phyloP scores from a whole-genome alignment of 1,140 invertebrate species.

The Drosophila nebulosa region DNA sequence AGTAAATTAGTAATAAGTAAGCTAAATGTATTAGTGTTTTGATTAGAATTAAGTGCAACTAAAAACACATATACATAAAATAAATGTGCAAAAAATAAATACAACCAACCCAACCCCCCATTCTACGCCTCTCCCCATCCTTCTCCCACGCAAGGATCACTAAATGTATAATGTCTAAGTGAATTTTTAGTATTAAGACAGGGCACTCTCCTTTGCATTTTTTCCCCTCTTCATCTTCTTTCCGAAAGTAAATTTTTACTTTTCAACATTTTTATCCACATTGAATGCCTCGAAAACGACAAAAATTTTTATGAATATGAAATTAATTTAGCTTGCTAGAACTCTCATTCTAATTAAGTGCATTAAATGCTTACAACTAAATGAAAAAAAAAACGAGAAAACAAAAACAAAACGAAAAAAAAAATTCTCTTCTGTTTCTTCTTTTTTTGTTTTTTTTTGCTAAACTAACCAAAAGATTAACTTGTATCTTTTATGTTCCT shows the following conservation, averaged over 20 bases:
- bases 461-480: conserved; percentile 66
- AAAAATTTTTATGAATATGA: conserved; percentile 34
- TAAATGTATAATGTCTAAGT: conserved; percentile 26
- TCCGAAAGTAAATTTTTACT: conserved; percentile 28
- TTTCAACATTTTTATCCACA: conserved; percentile 1
- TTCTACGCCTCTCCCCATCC: too few relatives aligned
- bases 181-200: conserved; percentile 40
- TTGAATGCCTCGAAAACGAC: conserved; percentile 10
- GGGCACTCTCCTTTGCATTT: conserved; percentile 38
- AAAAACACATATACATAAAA: conserved; percentile 33
- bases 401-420: background rate
- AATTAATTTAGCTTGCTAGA: conserved; percentile 47
- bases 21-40: conserved; percentile 79
- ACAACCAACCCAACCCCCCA: background rate
- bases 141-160: too few relatives aligned
- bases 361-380: conserved; percentile 72
- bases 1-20: conserved; percentile 44
- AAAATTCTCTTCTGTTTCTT: conserved; percentile 8
- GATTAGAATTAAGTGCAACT: conserved; percentile 60
- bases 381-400: background rate
- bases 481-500: conserved; percentile 58
- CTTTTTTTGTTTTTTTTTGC: conserved; percentile 42
- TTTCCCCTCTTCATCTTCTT: conserved; percentile 4
- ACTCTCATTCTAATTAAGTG: conserved; percentile 43
- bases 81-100: conserved; percentile 22